Conservation (phyloP, 92 coral and sea anemone species). For the Nematostella vectensis region DNA sequence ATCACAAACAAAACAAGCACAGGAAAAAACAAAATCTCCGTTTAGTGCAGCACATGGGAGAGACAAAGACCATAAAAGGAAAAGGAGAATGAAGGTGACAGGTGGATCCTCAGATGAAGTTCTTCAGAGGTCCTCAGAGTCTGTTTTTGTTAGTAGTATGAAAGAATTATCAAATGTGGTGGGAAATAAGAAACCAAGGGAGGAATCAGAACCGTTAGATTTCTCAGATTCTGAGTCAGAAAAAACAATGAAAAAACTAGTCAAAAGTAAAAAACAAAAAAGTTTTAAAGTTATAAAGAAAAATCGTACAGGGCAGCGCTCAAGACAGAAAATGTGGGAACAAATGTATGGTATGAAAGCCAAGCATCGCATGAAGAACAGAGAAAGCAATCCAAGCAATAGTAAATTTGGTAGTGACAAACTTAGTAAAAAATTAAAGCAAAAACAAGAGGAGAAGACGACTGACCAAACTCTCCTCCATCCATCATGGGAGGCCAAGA, state of each 20-base stretch:
- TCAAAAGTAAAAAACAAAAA: no score
- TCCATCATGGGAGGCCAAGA: constrained; percentile 97
- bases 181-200: no score
- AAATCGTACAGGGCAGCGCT: constrained; percentile 81
- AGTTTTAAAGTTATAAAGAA: constrained; percentile 5
- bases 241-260: no score
- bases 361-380: constrained; percentile 39
- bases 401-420: not conserved
- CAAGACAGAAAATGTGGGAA: constrained; percentile 68
- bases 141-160: constrained; percentile 61
- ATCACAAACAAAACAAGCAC: no score
- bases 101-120: no score
- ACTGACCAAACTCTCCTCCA: constrained; percentile 25
- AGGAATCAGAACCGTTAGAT: no score
- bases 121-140: constrained; percentile 25
- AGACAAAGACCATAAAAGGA: no score
- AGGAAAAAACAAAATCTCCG: no score
- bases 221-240: no score
- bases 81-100: no score
- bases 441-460: constrained; percentile 1
- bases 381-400: constrained; percentile 9
- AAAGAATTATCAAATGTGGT: constrained; percentile 4
- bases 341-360: constrained; percentile 78
- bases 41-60: no score
- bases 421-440: constrained; percentile 1